These are phyloP conservation scores for Geophilus truncorum DNA, from an alignment of 2,888 invertebrate species.

Conservation along the genomic window DNA sequence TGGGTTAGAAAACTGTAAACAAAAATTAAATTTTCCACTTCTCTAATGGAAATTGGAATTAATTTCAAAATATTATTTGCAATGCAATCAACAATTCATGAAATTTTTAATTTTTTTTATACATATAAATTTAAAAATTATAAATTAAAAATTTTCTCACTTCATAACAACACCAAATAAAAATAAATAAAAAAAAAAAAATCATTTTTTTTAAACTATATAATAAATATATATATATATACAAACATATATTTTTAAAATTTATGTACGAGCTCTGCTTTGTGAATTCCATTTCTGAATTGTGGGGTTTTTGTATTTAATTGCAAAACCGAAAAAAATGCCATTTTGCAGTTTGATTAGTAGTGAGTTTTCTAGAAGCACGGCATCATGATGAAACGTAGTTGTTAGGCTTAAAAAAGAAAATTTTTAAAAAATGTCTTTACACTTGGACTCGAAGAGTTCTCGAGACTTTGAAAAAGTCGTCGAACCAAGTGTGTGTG, in stretches of 20 bases:
- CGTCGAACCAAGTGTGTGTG: not conserved
- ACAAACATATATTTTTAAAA: too few relatives aligned
- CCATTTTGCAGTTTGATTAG: not conserved
- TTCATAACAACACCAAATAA: not conserved
- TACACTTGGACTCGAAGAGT: not conserved
- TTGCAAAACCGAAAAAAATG: not conserved
- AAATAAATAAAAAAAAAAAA: not conserved
- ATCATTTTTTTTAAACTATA: too few relatives aligned
- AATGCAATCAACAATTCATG: too few relatives aligned
- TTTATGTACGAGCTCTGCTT: not conserved
- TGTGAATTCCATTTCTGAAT: conserved; percentile 2
- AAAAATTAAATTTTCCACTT: too few relatives aligned
- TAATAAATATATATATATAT: too few relatives aligned
- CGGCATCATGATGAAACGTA: not conserved
- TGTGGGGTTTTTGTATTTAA: not conserved
- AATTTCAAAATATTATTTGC: too few relatives aligned
- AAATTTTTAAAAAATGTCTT: not conserved
- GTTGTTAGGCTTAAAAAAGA: not conserved
- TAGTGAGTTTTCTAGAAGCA: not conserved
- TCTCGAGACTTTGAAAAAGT: not conserved
- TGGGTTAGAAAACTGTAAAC: too few relatives aligned
- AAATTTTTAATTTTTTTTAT: too few relatives aligned
- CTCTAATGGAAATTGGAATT: too few relatives aligned
- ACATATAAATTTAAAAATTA: too few relatives aligned
- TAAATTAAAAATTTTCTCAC: not conserved